Conservation (phyloP, 2,113 vertebrate species). For the Sylvia atricapilla region DNA sequence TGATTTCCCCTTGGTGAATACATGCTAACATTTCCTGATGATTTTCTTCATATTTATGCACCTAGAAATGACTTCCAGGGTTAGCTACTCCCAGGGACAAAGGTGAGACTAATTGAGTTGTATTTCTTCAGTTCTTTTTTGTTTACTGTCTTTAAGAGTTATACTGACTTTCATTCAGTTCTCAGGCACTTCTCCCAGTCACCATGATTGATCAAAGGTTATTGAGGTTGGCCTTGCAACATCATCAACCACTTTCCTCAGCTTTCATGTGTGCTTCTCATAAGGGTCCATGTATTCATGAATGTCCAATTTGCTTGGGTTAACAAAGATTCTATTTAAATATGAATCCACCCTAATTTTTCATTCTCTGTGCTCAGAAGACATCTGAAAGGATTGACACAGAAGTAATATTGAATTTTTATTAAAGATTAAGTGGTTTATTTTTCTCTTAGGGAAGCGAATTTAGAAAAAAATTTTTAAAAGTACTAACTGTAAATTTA, state of each 20-base stretch:
- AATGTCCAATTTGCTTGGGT: background rate
- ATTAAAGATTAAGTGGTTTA: background rate
- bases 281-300: background rate
- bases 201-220: background rate
- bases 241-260: background rate
- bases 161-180: background rate
- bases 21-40: background rate
- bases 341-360: background rate
- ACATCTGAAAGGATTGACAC: background rate
- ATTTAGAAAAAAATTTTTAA: background rate
- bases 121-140: background rate
- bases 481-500: background rate
- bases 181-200: background rate
- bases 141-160: background rate
- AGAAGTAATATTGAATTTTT: background rate
- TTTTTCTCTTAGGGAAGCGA: background rate
- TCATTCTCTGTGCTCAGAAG: background rate
- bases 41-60: background rate
- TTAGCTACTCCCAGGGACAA: background rate
- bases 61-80: background rate
- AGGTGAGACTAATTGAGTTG: background rate
- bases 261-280: fast-evolving
- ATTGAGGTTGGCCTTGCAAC: background rate
- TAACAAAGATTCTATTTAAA: background rate
- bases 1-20: background rate